These are phyloP conservation scores for Prolemur simus DNA, from an alignment of 2,113 vertebrate genomes.

Conservation along the genomic window DNA sequence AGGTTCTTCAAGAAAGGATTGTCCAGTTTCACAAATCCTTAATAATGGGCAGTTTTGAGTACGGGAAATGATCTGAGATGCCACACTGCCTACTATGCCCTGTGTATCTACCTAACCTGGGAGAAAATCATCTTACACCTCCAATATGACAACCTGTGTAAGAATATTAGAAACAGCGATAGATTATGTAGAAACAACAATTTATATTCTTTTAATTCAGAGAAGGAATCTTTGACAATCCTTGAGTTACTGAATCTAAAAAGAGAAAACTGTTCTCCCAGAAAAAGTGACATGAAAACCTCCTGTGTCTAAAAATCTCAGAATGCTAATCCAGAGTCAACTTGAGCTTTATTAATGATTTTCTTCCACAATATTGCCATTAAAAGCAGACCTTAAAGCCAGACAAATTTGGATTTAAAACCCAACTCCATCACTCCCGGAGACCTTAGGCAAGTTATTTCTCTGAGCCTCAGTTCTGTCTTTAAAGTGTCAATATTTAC, in stretches of 20 bases:
- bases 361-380: neutral
- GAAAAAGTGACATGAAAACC: neutral
- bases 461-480: neutral
- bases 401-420: neutral
- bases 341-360: neutral
- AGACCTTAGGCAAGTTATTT: neutral
- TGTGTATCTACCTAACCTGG: neutral
- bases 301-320: slow-evolving; percentile 24
- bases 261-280: slow-evolving; percentile 13
- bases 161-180: neutral
- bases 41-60: neutral
- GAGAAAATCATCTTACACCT: neutral
- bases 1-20: neutral
- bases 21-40: neutral
- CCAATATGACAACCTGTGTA: neutral
- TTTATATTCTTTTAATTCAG: neutral
- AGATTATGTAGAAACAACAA: neutral
- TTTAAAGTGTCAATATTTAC: neutral
- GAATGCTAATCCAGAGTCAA: neutral
- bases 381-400: neutral
- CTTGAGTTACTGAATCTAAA: slow-evolving; percentile 9
- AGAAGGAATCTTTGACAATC: neutral
- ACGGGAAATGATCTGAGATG: neutral
- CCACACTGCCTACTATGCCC: neutral
- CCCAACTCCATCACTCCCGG: neutral